These are phyloP conservation scores for Oncorhynchus keta DNA, from an alignment of 2,113 vertebrate species.

Conservation along the genomic window DNA sequence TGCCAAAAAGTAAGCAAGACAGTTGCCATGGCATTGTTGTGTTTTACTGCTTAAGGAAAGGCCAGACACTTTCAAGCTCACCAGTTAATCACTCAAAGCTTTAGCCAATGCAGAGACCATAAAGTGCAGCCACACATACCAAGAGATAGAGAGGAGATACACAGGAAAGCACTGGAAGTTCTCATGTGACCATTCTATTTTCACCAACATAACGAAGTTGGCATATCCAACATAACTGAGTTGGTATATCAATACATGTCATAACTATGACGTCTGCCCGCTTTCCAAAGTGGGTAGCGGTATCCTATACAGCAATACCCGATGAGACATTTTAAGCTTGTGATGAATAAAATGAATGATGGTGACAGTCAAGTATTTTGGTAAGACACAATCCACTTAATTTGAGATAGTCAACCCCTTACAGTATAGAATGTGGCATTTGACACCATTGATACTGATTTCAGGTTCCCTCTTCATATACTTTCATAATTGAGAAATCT, in stretches of 20 bases:
- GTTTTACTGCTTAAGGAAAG: conserved; percentile 62
- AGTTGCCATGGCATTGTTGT: conserved; percentile 60
- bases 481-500: not conserved
- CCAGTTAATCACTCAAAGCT: conserved; percentile 61
- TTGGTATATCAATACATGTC: not conserved
- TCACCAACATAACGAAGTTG: not conserved
- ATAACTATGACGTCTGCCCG: not conserved
- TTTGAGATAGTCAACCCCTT: no score
- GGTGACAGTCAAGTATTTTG: not conserved
- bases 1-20: conserved; percentile 35
- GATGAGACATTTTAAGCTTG: not conserved
- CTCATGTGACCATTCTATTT: not conserved
- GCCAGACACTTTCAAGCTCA: conserved; percentile 43
- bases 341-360: not conserved
- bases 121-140: conserved; percentile 41
- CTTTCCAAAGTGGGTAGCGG: not conserved
- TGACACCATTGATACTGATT: no score
- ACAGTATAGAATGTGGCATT: no score
- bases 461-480: not conserved
- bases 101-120: conserved; percentile 9
- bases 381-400: not conserved
- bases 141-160: conserved; percentile 28
- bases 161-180: not conserved
- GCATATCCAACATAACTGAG: not conserved
- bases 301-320: not conserved